phyloP scores from a whole-genome alignment of 2,888 invertebrate genomes.

The Nudaria mundana region DNA sequence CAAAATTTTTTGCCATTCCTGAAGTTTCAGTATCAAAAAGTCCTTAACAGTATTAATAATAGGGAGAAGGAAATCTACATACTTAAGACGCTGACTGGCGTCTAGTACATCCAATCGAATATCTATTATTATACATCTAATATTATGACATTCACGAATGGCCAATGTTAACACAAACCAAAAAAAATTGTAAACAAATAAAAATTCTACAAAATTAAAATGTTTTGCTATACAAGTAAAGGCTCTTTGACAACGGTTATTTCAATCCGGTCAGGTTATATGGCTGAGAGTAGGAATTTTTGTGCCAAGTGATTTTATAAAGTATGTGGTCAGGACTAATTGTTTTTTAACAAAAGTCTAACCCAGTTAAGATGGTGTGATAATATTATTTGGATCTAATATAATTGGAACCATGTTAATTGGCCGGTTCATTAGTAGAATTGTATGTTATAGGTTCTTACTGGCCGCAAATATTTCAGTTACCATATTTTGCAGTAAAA shows the following conservation, averaged over 20 bases:
- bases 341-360: no score
- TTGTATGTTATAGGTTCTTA: no score
- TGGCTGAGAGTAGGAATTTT: slow-evolving; percentile 20
- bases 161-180: slow-evolving; percentile 61
- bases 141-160: slow-evolving; percentile 72
- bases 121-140: slow-evolving; percentile 71
- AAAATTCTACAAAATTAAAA: slow-evolving; percentile 49
- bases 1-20: slow-evolving; percentile 15
- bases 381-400: background rate
- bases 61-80: slow-evolving; percentile 30
- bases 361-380: no score
- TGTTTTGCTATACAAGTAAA: slow-evolving; percentile 50
- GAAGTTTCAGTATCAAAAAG: slow-evolving; percentile 12
- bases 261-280: slow-evolving; percentile 26
- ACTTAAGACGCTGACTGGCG: slow-evolving; percentile 42
- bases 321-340: no score
- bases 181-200: slow-evolving; percentile 47
- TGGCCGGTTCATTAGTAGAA: no score
- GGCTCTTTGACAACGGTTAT: slow-evolving; percentile 20
- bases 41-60: slow-evolving; percentile 24
- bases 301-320: slow-evolving; percentile 29
- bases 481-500: background rate
- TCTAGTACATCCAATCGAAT: slow-evolving; percentile 57
- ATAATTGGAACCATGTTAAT: slow-evolving; percentile 4
- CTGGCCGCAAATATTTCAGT: slow-evolving; percentile 11